Conservation (phyloP, 2,113 vertebrate species). For the Delphinus delphis region DNA sequence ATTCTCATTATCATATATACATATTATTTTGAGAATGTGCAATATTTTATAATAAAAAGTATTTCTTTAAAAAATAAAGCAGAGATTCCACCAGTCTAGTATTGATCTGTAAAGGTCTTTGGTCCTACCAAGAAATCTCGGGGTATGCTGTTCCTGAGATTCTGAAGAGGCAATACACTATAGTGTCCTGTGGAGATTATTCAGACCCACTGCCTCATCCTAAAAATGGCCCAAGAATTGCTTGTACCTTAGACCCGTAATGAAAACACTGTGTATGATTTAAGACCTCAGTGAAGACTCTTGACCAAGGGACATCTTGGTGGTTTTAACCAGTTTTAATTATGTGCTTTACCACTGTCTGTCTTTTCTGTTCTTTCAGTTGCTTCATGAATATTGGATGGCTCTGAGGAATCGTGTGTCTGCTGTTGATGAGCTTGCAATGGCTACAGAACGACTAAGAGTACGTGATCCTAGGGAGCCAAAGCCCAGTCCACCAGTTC, state of each 20-base stretch:
- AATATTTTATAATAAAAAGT: not conserved
- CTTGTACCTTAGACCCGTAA: not conserved
- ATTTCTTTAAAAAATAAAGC: not conserved
- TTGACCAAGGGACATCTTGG: not conserved
- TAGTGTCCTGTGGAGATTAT: not conserved
- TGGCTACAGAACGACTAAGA: constrained; percentile 96
- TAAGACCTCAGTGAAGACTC: not conserved
- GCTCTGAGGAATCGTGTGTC: constrained; percentile 96
- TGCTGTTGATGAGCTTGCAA: constrained; percentile 96
- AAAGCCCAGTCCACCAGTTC: constrained; percentile 92
- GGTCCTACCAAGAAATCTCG: not conserved
- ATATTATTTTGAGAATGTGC: constrained; percentile 35
- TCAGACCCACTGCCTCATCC: not conserved
- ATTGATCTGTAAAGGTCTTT: not conserved
- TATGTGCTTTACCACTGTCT: not conserved
- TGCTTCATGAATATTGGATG: constrained; percentile 99
- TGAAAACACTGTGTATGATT: not conserved
- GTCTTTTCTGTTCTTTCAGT: constrained; percentile 80
- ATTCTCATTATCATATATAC: not conserved
- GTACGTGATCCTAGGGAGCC: constrained; percentile 94
- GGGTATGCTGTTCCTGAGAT: not conserved
- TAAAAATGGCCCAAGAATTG: not conserved
- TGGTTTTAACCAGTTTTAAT: not conserved
- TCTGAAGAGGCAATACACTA: not conserved
- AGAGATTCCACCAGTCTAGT: not conserved